Conservation (phyloP, 2,888 invertebrate species). For the Chrysomela aeneicollis region DNA sequence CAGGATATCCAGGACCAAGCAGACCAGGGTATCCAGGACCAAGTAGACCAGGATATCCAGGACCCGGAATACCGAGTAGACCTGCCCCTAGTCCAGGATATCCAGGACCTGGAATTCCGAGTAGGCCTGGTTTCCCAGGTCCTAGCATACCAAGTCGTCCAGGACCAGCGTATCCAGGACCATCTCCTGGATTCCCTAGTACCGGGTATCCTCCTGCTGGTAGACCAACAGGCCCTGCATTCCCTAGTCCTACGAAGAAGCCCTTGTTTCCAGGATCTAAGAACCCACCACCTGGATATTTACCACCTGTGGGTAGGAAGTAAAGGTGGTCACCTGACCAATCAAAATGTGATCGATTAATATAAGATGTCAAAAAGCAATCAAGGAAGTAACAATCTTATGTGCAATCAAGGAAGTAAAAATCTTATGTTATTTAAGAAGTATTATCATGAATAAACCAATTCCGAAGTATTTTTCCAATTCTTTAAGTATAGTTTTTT, state of each 20-base stretch:
- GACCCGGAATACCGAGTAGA: constrained; percentile 20
- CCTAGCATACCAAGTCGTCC: too few species aligned
- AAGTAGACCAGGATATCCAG: constrained; percentile 26
- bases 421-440: too few species aligned
- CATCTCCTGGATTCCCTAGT: background rate
- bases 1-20: constrained; percentile 22
- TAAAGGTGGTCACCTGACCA: background rate
- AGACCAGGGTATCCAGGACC: constrained; percentile 8
- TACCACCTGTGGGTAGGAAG: constrained; percentile 28
- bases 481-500: too few species aligned
- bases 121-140: too few species aligned
- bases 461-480: too few species aligned
- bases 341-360: background rate
- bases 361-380: background rate
- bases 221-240: too few species aligned
- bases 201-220: too few species aligned
- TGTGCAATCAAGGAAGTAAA: too few species aligned
- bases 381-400: too few species aligned
- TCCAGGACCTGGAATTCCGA: constrained; percentile 36
- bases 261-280: constrained; percentile 8
- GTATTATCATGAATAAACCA: too few species aligned
- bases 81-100: constrained; percentile 3
- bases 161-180: too few species aligned
- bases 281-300: constrained; percentile 23
- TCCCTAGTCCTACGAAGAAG: constrained; percentile 6